Base-by-base conservation (phyloP, 1,140 invertebrate species). In the Pogonognathellus flavescens region DNA sequence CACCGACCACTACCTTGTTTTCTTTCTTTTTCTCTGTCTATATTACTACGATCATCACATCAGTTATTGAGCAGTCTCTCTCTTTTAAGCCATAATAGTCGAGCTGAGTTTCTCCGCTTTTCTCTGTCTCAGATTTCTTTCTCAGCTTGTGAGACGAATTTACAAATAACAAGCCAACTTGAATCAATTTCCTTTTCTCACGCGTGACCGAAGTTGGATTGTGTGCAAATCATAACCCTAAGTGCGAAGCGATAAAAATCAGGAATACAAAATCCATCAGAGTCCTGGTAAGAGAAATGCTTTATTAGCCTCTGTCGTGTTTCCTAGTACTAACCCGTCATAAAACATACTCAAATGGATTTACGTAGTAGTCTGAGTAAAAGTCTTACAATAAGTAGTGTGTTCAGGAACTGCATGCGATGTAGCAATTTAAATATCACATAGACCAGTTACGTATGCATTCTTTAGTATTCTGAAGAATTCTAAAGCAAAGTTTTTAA, bases 1-100 rank as follows among this genome's bases (percentile, higher is more conserved):
- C 70, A 76, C 70, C 70, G 70, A 76, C 70, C 70, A 76, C 70
- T 31, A 76, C 70, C 70, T 76, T 76, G 41, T 76, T 76, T 70
- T 76, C 70, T 31, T 76, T 76, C 70, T 76, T 50, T 76, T 76
- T 31, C 41, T 31, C 31, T 76, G 16, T 50, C 25, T 16, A 49
- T 16, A 25, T 76, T 49, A 41, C 25, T 76, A 49, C 41, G 31
- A 13, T 13, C n/a, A 57, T 57, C 53, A 14, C 1, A n/a, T 76
- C 70, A 41, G 70, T 41, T 31, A 31, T 66, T 66, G 70, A 13
- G 31, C 7, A 57, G 11, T 57, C 31, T n/a, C n/a, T 76, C 70
- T 76, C 70, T 49, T 14, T 76, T 50, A 31, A 31, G 41, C 11
- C n/a, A 57, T 13, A 13, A 57, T 57, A 57, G 31, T 66, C 14